phyloP scores from a whole-genome alignment of 1,140 invertebrate genomes.

The Cylas formicarius region DNA sequence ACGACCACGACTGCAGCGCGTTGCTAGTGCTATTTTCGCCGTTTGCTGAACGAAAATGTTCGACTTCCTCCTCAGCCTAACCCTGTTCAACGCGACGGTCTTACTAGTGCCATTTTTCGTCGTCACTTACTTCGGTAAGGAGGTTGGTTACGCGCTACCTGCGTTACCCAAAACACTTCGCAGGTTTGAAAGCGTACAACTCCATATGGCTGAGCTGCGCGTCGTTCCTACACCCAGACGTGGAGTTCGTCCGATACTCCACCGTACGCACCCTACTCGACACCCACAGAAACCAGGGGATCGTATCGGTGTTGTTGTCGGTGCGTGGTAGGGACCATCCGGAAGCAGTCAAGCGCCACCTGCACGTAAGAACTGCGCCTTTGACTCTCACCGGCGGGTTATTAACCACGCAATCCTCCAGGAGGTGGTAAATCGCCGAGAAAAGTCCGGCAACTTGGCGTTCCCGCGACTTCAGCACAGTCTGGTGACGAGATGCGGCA shows the following conservation, averaged over 20 bases:
- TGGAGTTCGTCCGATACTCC: slow-evolving; percentile 56
- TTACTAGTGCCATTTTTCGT: slow-evolving; percentile 19
- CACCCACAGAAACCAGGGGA: slow-evolving; percentile 61
- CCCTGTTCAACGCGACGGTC: slow-evolving; percentile 23
- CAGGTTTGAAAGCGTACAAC: slow-evolving; percentile 28
- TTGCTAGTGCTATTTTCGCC: too few relatives aligned
- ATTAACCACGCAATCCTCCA: too few relatives aligned
- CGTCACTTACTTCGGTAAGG: slow-evolving; percentile 25
- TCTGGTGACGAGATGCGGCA: slow-evolving; percentile 57
- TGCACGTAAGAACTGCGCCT: slow-evolving; percentile 32
- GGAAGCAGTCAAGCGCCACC: slow-evolving; percentile 33
- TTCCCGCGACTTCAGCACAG: slow-evolving; percentile 54
- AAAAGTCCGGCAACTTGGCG: slow-evolving; percentile 48
- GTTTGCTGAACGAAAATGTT: slow-evolving; percentile 21
- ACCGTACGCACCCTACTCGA: slow-evolving; percentile 59
- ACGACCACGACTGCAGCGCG: too few relatives aligned
- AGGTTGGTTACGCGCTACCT: too few relatives aligned
- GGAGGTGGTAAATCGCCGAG: slow-evolving; percentile 49
- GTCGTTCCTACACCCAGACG: slow-evolving; percentile 36
- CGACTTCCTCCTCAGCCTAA: slow-evolving; percentile 26
- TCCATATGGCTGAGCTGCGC: slow-evolving; percentile 32
- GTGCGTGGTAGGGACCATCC: slow-evolving; percentile 48
- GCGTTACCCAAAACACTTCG: slow-evolving; percentile 9
- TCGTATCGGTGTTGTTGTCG: slow-evolving; percentile 57
- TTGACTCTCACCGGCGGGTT: neutral